Percentiles rank a stretch among this genome's conserved stretches.
Conservation (phyloP, 2,797 vertebrate species). For the Notolabrus celidotus region DNA sequence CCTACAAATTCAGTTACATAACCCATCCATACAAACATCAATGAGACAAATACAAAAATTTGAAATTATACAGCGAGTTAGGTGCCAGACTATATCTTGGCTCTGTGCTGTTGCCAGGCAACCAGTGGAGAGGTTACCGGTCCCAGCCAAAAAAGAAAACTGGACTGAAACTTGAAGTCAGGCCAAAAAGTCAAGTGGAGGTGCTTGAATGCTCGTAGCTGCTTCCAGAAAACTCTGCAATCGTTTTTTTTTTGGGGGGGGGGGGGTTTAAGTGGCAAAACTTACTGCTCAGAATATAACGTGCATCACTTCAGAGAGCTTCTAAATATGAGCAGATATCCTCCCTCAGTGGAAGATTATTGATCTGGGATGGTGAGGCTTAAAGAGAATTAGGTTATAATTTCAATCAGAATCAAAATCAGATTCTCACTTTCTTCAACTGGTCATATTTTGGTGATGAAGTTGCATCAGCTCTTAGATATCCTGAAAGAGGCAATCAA, state of each 20-base stretch:
- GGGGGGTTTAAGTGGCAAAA: too few species aligned
- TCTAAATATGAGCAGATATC: neutral
- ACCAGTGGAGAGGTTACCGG: neutral
- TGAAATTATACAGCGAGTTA: neutral
- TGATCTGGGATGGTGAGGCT: too few species aligned
- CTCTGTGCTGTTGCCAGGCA: constrained; percentile 10
- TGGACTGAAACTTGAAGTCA: neutral
- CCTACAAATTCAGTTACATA: neutral
- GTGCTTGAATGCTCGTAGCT: neutral
- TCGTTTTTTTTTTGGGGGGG: neutral
- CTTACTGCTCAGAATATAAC: neutral
- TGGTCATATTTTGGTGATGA: constrained; percentile 16
- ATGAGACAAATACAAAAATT: neutral
- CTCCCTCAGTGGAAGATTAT: too few species aligned
- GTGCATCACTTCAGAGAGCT: neutral
- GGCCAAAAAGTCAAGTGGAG: neutral
- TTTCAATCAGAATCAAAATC: too few species aligned
- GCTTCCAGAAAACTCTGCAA: neutral
- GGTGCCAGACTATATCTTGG: neutral
- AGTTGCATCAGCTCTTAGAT: constrained; percentile 8
- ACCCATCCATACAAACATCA: neutral
- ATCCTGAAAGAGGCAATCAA: constrained; percentile 20
- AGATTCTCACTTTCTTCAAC: constrained; percentile 22
- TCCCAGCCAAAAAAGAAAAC: neutral
- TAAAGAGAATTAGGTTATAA: too few species aligned